Conservation (phyloP, 2,888 invertebrate species). For the Andrena chrysosceles region DNA sequence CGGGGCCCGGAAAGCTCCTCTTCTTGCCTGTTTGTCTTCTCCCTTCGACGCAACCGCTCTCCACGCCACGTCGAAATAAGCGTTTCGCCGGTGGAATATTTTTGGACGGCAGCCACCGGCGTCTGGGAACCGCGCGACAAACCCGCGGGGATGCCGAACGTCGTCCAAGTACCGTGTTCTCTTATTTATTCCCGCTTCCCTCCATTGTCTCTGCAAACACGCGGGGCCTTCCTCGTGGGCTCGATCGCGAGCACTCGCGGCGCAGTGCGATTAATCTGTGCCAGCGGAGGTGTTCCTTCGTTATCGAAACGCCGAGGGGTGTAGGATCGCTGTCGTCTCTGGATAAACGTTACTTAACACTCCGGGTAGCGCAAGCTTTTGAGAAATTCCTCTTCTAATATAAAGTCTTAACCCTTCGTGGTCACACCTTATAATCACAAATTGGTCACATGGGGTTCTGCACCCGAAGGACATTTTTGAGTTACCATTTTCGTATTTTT, state of each 20-base stretch:
- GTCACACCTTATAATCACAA: too few species aligned
- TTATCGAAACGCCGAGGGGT: slow-evolving; percentile 5
- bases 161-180: slow-evolving; percentile 58
- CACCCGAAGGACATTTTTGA: too few species aligned
- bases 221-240: slow-evolving; percentile 25
- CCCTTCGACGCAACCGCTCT: slow-evolving; percentile 37
- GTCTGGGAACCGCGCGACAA: slow-evolving; percentile 40
- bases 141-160: slow-evolving; percentile 49
- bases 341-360: background rate
- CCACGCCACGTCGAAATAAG: slow-evolving; percentile 56
- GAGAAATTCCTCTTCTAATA: too few species aligned
- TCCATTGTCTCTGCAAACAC: slow-evolving; percentile 48
- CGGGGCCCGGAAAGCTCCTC: slow-evolving; percentile 50
- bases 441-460: too few species aligned
- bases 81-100: slow-evolving; percentile 68
- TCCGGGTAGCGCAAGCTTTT: too few species aligned
- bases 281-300: slow-evolving; percentile 44
- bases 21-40: slow-evolving; percentile 66
- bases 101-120: slow-evolving; percentile 71
- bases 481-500: too few species aligned
- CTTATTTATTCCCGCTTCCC: slow-evolving; percentile 65
- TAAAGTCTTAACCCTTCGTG: too few species aligned
- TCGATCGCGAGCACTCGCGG: slow-evolving; percentile 25
- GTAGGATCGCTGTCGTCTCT: background rate
- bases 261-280: slow-evolving; percentile 53